Base-by-base conservation (phyloP, 2,888 invertebrate species). In the Agrilus biguttatus region DNA sequence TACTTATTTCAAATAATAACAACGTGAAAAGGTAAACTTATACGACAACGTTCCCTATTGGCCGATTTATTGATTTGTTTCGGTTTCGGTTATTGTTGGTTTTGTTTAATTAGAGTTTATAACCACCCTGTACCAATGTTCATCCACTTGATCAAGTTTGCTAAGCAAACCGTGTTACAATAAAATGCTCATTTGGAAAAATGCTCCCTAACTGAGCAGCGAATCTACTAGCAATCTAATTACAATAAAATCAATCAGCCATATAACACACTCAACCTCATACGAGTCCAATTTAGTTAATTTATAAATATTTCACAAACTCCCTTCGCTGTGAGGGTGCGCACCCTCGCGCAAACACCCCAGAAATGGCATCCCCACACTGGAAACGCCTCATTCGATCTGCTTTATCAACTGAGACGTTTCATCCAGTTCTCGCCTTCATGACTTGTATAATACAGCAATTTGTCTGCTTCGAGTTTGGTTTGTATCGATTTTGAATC, bases 361-460 rank as follows among this genome's bases (percentile, higher is more conserved):
- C 43, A 10, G 45, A 41, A 34, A 38, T 37, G 41, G 46, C 45
- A 45, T 42, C 45, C 54, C 55, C 55, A 49, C 52, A 47, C 50
- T 49, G 51, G 53, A 55, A 56, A 57, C 56, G 56, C 56, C 58
- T 59, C 58, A 53, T 60, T 59, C 59, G 59, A 58, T 58, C 60
- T 55, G 54, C 58, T 59, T 58, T 60, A 62, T 61, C 59, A 62
- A 58, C 55, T 57, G 51, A 53, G 53, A 55, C 56, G 53, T 57
- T 60, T 59, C 56, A 60, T 61, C 55, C 58, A 54, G 55, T 58
- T 58, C 57, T 58, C 58, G 58, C 59, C 56, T 60, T 60, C 59
- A 59, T 59, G 60, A 57, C 59, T 61, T 56, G 61, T 56, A 61
- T 60, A 61, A 59, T 60, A 59, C 54, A 54, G 56, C 60, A 58